Percentiles rank a stretch among this genome's conserved stretches.
phyloP scores from a whole-genome alignment of 2,113 vertebrate species.

The Holacanthus passer region DNA sequence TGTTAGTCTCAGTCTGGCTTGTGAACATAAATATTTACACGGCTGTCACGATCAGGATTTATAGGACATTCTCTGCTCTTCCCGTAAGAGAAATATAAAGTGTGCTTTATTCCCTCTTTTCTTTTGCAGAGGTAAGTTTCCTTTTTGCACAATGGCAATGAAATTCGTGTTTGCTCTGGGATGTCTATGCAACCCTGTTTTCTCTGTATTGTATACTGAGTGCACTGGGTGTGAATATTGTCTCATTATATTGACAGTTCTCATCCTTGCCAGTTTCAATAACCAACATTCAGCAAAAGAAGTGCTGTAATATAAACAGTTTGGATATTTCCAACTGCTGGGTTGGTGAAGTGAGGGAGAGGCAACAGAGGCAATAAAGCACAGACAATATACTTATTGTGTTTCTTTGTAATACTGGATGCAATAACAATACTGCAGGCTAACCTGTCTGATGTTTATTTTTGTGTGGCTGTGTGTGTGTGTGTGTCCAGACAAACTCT shows the following conservation, averaged over 20 bases:
- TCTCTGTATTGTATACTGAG: constrained; percentile 58
- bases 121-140: constrained; percentile 55
- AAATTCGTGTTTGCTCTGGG: constrained; percentile 66
- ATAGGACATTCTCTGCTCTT: constrained; percentile 69
- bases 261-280: constrained; percentile 74
- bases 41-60: constrained; percentile 78
- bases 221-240: constrained; percentile 73
- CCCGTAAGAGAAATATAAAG: constrained; percentile 68
- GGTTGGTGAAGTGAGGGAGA: constrained; percentile 49
- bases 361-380: constrained; percentile 73
- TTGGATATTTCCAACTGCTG: constrained; percentile 70
- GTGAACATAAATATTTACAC: constrained; percentile 84
- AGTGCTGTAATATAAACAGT: constrained; percentile 69
- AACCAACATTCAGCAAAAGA: constrained; percentile 68
- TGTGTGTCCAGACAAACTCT: constrained; percentile 44
- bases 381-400: constrained; percentile 72
- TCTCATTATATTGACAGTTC: constrained; percentile 80
- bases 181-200: constrained; percentile 56
- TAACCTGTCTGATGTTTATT: constrained; percentile 58
- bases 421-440: constrained; percentile 68
- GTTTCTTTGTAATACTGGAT: constrained; percentile 71
- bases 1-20: constrained; percentile 76
- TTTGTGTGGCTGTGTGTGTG: constrained; percentile 14
- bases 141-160: constrained; percentile 56
- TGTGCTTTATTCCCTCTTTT: constrained; percentile 58